Evolutionary conservation across 1,140 invertebrate species (phyloP).

Genomic region (Drosophila tani): DNA sequence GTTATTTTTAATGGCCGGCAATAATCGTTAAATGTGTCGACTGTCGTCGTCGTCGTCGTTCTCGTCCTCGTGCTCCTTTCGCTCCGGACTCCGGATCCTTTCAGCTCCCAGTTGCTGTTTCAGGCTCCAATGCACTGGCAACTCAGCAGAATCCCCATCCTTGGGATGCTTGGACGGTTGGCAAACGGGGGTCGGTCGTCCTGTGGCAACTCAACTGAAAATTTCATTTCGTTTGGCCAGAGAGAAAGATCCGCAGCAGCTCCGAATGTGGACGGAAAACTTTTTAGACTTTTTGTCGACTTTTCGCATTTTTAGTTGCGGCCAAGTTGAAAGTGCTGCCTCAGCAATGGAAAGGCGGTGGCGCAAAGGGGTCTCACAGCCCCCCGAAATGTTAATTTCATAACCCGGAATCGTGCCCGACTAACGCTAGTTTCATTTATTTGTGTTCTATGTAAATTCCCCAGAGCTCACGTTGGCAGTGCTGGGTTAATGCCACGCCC

Average conservation of each 20-base stretch:
- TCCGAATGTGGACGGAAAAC: constrained; percentile 61
- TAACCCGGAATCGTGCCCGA: constrained; percentile 74
- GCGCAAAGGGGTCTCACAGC: constrained; percentile 14
- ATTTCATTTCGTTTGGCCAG: constrained; percentile 77
- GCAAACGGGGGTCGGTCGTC: constrained; percentile 4
- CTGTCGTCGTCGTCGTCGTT: constrained; percentile 51
- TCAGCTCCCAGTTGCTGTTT: constrained; percentile 54
- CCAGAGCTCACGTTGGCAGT: constrained; percentile 50
- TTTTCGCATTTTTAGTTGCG: constrained; percentile 81
- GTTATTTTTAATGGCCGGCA: constrained; percentile 81
- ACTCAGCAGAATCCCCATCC: constrained; percentile 61
- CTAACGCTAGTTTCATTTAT: constrained; percentile 83
- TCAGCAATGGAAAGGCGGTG: constrained; percentile 48
- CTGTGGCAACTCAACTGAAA: constrained; percentile 80
- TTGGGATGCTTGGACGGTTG: neutral
- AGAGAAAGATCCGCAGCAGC: constrained; percentile 35
- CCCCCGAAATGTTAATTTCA: constrained; percentile 79
- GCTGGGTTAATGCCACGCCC: constrained; percentile 24
- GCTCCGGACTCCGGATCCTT: constrained; percentile 13
- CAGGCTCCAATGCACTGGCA: constrained; percentile 63
- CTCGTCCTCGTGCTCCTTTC: constrained; percentile 20
- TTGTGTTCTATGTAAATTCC: constrained; percentile 79
- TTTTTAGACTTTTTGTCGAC: constrained; percentile 84
- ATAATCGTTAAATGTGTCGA: constrained; percentile 84
- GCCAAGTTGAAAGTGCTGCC: constrained; percentile 77